These are phyloP conservation scores for Rhinoptilus africanus DNA, from an alignment of 2,113 vertebrate species.

Conservation along the genomic window DNA sequence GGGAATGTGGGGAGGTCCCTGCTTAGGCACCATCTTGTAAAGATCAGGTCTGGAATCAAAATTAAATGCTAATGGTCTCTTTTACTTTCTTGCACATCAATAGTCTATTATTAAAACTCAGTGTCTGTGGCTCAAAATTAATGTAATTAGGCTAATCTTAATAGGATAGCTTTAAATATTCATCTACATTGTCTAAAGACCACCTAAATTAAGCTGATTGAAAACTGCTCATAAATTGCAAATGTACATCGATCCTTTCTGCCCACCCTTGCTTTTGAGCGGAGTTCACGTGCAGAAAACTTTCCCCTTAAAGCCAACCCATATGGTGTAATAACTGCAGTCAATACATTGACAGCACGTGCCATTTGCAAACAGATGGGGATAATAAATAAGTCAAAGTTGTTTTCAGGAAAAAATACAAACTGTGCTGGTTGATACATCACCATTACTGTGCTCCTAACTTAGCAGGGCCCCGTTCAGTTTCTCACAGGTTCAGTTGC, in stretches of 20 bases:
- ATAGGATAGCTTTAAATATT: background rate
- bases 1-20: background rate
- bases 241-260: background rate
- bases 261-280: background rate
- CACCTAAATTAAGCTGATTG: background rate
- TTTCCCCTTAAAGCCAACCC: background rate
- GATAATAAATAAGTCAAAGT: background rate
- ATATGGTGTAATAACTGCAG: background rate
- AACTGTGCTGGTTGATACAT: background rate
- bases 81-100: background rate
- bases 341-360: background rate
- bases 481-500: background rate
- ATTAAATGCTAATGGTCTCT: background rate
- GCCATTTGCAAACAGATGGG: background rate
- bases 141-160: background rate
- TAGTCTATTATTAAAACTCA: background rate
- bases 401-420: background rate
- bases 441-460: rapidly evolving
- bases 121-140: background rate
- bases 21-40: background rate
- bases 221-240: background rate
- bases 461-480: background rate
- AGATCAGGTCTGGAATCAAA: background rate
- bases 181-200: background rate
- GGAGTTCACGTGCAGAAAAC: background rate